Percentiles rank a stretch among this genome's conserved stretches.
Conservation (phyloP, 2,113 vertebrate genomes). For the Corydoras maculifer region DNA sequence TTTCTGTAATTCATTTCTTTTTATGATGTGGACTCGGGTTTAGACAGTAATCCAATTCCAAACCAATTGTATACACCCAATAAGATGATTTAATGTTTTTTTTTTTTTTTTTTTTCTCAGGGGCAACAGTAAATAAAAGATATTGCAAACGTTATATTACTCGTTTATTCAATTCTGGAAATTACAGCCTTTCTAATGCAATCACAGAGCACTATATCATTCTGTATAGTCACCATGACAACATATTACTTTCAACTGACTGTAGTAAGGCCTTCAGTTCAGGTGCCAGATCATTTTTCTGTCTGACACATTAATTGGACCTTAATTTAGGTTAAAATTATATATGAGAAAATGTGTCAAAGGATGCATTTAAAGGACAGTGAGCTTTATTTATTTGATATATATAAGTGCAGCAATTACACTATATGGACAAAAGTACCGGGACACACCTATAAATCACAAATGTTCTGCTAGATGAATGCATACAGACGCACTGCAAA, state of each 20-base stretch:
- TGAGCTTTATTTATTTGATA: too few relatives aligned
- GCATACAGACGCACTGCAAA: too few relatives aligned
- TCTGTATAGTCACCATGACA: constrained; percentile 38
- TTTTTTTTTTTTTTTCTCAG: constrained; percentile 4
- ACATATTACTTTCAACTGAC: constrained; percentile 30
- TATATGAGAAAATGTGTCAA: too few relatives aligned
- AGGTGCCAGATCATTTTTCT: constrained; percentile 13
- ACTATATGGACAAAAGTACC: too few relatives aligned
- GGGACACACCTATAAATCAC: too few relatives aligned
- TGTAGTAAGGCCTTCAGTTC: constrained; percentile 29
- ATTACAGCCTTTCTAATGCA: constrained; percentile 33
- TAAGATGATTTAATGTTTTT: constrained; percentile 15
- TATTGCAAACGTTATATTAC: constrained; percentile 33
- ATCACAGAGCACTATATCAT: constrained; percentile 32
- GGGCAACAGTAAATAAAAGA: constrained; percentile 38
- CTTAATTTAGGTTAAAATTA: too few relatives aligned
- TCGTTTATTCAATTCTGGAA: constrained; percentile 32
- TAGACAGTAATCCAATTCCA: constrained; percentile 17
- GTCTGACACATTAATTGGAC: neutral
- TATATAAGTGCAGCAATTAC: too few relatives aligned
- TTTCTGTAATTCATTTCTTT: neutral
- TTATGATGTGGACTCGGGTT: neutral
- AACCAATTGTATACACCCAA: constrained; percentile 10
- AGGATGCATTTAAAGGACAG: too few relatives aligned
- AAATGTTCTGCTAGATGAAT: too few relatives aligned